Evolutionary conservation across 2,113 vertebrate genomes (phyloP).

Genomic region (Oostethus manadensis): DNA sequence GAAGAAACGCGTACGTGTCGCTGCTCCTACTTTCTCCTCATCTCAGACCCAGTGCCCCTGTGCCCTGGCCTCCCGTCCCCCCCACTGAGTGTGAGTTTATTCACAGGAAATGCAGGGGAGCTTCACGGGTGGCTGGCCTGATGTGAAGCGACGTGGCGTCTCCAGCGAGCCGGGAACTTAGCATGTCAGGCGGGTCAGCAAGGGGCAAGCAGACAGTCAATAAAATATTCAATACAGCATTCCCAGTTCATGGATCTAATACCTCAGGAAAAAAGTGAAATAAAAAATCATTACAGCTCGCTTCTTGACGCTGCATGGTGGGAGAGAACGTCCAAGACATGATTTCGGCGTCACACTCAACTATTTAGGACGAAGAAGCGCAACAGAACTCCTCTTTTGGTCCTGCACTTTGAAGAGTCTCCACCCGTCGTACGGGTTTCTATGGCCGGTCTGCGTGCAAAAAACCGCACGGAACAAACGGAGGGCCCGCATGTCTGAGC

Average conservation of each 20-base stretch:
- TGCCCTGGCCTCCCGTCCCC: slow-evolving; percentile 64
- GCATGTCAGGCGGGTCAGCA: slow-evolving; percentile 83
- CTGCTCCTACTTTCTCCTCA: slow-evolving; percentile 51
- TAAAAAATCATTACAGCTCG: slow-evolving; percentile 26
- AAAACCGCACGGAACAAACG: no score
- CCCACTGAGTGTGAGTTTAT: slow-evolving; percentile 77
- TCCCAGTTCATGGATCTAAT: slow-evolving; percentile 84
- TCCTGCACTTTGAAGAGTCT: no score
- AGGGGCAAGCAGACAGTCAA: slow-evolving; percentile 82
- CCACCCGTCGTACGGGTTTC: no score
- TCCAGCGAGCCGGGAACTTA: slow-evolving; percentile 79
- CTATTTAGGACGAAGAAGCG: slow-evolving; percentile 44
- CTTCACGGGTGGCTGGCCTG: slow-evolving; percentile 77
- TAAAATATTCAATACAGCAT: slow-evolving; percentile 88
- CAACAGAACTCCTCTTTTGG: slow-evolving; percentile 28
- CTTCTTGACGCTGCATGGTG: slow-evolving; percentile 24
- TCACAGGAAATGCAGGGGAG: slow-evolving; percentile 79
- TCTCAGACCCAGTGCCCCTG: slow-evolving; percentile 59
- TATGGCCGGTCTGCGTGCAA: no score
- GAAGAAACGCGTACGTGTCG: slow-evolving; percentile 41
- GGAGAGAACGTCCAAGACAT: slow-evolving; percentile 39
- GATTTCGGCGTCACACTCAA: slow-evolving; percentile 19
- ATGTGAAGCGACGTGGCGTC: slow-evolving; percentile 76
- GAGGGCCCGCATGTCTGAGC: no score
- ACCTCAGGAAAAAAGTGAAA: slow-evolving; percentile 59